Base-by-base conservation (phyloP, 2,113 vertebrate genomes). In the Geococcyx californianus region DNA sequence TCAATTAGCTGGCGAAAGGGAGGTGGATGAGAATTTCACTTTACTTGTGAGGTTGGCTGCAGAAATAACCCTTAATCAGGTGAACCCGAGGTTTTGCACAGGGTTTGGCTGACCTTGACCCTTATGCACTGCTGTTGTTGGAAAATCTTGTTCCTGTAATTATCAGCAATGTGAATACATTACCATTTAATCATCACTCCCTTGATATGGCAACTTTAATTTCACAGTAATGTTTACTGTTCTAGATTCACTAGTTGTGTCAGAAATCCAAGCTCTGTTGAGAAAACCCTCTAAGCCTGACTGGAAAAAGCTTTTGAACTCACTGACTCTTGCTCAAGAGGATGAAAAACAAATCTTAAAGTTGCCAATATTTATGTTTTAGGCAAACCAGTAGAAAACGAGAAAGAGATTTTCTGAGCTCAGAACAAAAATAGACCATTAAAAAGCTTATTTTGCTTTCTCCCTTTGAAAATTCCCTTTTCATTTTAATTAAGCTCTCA, bases 301-400 rank as follows among this genome's bases (percentile, higher is more conserved):
- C 67, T 94, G 74, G 44, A 66, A 89, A 96, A 96, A 85, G 81
- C 95, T 94, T 96, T 96, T 96, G 92, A 96, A 96, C 85, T 97
- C 74, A 66, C 26, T 95, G 77, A 33, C 56, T 87, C 77, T 94
- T 96, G 84, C 89, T 91, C 87, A 87, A 91, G 69, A 96, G 80
- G 77, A 94, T 87, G 82, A 95, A 95, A 96, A 89, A 69, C 72
- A 91, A 92, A 89, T 73, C 54, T 82, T 84, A 89, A 89, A 69
- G 77, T 69, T 93, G 84, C 78, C 79, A 94, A 85, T 94, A 95
- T 97, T 96, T 95, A 90, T 63, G 44, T 92, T 97, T 94, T 74
- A 69, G 84, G 67, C 54, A 56, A 90, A 49, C 16, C 44, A 60
- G 77, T 24, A 81, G 94, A 80, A 94, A 95, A 84, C 88, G 24